These are phyloP conservation scores for Ceyx margarethae DNA, from an alignment of 2,113 vertebrate species.

Conservation along the genomic window DNA sequence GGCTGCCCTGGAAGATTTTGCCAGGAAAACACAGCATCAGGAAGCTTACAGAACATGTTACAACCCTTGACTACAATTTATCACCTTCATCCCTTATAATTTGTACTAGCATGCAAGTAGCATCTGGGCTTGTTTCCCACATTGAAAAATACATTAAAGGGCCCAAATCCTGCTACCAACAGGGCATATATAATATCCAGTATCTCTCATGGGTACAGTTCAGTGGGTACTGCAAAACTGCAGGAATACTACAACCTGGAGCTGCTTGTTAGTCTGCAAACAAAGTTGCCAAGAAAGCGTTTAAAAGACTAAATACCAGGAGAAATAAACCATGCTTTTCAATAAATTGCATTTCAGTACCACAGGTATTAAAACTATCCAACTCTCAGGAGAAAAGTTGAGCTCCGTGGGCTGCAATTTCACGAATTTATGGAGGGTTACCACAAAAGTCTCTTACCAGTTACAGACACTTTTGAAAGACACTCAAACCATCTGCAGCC, in stretches of 20 bases:
- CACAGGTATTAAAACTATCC: slow-evolving; percentile 23
- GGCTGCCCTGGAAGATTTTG: not conserved
- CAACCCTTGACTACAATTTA: not conserved
- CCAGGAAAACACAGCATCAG: not conserved
- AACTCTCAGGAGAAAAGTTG: not conserved
- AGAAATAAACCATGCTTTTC: slow-evolving; percentile 19
- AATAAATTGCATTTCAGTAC: not conserved
- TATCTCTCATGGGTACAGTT: not conserved
- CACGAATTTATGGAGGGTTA: not conserved
- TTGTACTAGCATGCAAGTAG: not conserved
- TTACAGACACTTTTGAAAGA: not conserved
- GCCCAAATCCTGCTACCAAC: not conserved
- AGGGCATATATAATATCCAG: not conserved
- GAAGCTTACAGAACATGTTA: not conserved
- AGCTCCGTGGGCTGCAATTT: not conserved
- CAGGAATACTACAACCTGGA: not conserved
- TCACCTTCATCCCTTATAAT: not conserved
- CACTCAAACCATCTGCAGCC: not conserved
- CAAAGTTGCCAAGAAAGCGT: not conserved
- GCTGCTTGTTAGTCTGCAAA: not conserved
- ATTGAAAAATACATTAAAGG: not conserved
- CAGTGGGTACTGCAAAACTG: not conserved
- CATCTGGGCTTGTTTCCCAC: not conserved
- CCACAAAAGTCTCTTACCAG: not conserved
- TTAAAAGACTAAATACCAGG: not conserved